Evolutionary conservation across 2,797 vertebrate species (phyloP).

Genomic region (Lophura swinhoii): DNA sequence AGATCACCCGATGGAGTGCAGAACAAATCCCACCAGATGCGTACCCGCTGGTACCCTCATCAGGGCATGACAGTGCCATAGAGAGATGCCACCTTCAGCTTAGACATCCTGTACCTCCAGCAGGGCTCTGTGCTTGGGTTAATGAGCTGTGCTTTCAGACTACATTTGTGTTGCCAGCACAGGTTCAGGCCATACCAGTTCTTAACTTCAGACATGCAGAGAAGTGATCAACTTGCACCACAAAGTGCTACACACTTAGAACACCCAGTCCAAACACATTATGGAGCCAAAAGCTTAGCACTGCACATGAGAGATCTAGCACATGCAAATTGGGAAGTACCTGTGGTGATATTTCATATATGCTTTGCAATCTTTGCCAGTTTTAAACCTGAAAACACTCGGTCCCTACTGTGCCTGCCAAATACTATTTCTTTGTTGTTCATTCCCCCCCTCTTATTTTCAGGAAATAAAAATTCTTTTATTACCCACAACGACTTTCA

Average conservation of each 20-base stretch:
- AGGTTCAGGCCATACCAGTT: neutral
- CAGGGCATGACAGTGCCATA: rapidly evolving
- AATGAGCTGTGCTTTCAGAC: neutral
- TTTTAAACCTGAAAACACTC: neutral
- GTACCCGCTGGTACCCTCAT: neutral
- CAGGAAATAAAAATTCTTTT: neutral
- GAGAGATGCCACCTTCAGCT: neutral
- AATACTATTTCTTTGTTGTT: neutral
- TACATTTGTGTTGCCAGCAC: neutral
- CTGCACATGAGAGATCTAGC: neutral
- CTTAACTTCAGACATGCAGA: neutral
- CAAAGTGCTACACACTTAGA: rapidly evolving
- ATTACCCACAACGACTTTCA: neutral
- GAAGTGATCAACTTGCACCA: neutral
- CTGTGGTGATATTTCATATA: neutral
- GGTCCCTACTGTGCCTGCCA: neutral
- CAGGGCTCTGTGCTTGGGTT: neutral
- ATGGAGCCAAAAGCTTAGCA: neutral
- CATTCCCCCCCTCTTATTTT: neutral
- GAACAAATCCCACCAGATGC: neutral
- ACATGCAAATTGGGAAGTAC: neutral
- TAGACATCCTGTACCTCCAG: neutral
- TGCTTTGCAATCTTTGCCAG: neutral
- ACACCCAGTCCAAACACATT: neutral
- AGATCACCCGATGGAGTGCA: neutral